Conservation (phyloP, 2,888 invertebrate species). For the Leptothorax acervorum region DNA sequence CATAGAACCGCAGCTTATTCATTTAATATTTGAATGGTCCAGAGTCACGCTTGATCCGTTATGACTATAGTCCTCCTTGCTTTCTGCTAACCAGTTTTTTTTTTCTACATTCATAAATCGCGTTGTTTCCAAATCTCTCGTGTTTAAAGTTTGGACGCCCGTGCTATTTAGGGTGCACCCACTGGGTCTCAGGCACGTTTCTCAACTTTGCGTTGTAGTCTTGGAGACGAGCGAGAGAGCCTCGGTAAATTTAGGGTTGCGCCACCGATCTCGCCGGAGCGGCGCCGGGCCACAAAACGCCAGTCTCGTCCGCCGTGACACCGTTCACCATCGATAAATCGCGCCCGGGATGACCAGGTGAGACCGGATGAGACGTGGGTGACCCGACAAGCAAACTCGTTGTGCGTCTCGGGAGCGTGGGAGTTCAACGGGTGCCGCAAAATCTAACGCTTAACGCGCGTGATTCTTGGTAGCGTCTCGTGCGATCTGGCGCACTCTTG, state of each 20-base stretch:
- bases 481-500: conserved; percentile 23
- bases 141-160: conserved; percentile 2
- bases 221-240: conserved; percentile 21
- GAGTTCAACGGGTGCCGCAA: conserved; percentile 42
- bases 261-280: conserved; percentile 3
- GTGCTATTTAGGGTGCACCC: background rate
- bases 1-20: too few species aligned
- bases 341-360: conserved; percentile 36
- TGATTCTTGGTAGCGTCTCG: conserved; percentile 39
- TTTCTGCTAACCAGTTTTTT: background rate
- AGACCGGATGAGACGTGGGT: conserved; percentile 38
- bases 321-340: conserved; percentile 48
- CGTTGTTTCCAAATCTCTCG: background rate
- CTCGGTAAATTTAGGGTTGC: conserved; percentile 52
- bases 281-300: background rate
- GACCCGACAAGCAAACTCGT: conserved; percentile 22
- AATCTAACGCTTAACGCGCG: conserved; percentile 47
- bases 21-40: background rate
- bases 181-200: conserved; percentile 37
- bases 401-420: conserved; percentile 26
- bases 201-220: conserved; percentile 36
- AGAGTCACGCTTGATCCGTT: background rate
- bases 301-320: conserved; percentile 25
- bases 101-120: background rate
- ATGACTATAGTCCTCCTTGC: background rate